Percentiles rank a stretch among this genome's conserved stretches.
These are phyloP conservation scores for Epinephelus awoara DNA, from an alignment of 2,797 vertebrate species.

Conservation along the genomic window DNA sequence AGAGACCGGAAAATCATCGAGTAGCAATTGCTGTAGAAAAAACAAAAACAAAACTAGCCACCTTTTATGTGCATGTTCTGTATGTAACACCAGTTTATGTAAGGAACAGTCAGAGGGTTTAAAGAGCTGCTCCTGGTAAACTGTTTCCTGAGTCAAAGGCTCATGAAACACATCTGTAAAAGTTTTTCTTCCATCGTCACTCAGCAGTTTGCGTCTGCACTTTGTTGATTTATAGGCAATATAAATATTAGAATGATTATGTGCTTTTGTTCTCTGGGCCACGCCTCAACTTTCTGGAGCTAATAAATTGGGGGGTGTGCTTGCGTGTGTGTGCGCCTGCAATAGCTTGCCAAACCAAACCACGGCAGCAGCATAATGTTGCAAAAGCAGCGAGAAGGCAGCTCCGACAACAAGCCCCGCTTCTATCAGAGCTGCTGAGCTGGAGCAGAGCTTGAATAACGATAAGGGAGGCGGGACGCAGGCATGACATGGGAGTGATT, in stretches of 20 bases:
- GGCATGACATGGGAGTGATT: conserved; percentile 35
- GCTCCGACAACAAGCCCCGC: conserved; percentile 19
- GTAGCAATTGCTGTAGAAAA: not conserved
- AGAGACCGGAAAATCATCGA: conserved; percentile 1
- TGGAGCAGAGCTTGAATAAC: conserved; percentile 31
- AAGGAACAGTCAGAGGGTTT: conserved; percentile 4
- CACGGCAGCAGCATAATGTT: conserved; percentile 35
- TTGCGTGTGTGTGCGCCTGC: not conserved
- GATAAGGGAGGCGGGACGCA: conserved; percentile 52
- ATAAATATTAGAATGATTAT: conserved; percentile 6
- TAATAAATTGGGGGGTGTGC: not conserved
- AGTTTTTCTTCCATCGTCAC: conserved; percentile 5
- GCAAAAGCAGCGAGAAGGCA: conserved; percentile 32
- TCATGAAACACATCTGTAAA: conserved; percentile 38
- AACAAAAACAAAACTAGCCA: conserved; percentile 9
- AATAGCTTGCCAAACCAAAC: conserved; percentile 27
- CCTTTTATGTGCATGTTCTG: not conserved
- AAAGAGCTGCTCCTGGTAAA: not conserved
- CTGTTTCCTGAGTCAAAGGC: conserved; percentile 6
- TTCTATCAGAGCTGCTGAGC: conserved; percentile 40
- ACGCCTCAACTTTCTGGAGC: not conserved
- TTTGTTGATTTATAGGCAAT: conserved; percentile 14
- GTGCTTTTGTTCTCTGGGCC: conserved; percentile 10
- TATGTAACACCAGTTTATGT: not conserved
- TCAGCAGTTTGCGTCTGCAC: not conserved